Percentiles rank a stretch among this genome's conserved stretches.
Evolutionary conservation across 2,888 invertebrate species (phyloP).

Genomic region (Amorpha juglandis): DNA sequence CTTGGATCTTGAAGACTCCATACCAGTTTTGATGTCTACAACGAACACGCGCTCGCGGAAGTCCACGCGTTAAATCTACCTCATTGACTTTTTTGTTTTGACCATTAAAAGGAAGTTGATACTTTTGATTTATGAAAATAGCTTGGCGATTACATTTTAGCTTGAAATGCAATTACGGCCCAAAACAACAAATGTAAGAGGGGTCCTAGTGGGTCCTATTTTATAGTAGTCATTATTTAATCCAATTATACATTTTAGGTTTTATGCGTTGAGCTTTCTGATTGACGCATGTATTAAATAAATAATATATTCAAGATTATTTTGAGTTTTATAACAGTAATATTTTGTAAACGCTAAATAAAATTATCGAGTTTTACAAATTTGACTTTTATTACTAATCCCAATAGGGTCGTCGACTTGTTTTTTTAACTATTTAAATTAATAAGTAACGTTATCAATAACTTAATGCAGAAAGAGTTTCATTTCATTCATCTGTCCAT

Average conservation of each 20-base stretch:
- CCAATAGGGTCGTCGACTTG: no score
- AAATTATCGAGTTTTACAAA: not conserved
- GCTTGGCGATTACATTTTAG: no score
- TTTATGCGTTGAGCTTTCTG: not conserved
- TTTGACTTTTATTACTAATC: not conserved
- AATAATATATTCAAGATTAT: not conserved
- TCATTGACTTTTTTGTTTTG: not conserved
- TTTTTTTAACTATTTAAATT: no score
- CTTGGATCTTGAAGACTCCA: slow-evolving; percentile 58
- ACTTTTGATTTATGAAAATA: not conserved
- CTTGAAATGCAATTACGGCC: not conserved
- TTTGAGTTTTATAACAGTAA: not conserved
- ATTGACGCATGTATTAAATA: not conserved
- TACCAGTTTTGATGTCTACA: slow-evolving; percentile 33
- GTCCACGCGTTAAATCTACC: slow-evolving; percentile 32
- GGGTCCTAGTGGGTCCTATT: not conserved
- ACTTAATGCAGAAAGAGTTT: no score
- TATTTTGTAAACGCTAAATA: not conserved
- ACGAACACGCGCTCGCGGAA: slow-evolving; percentile 39
- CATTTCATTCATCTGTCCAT: no score
- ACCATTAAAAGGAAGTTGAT: not conserved
- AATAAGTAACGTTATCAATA: no score
- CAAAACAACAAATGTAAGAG: not conserved
- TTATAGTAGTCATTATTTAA: not conserved
- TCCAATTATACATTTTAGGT: no score